Evolutionary conservation across 1,140 invertebrate species (phyloP), one percentile per base, ranked within the genome.

Genomic region (Papilio polyxenes): DNA sequence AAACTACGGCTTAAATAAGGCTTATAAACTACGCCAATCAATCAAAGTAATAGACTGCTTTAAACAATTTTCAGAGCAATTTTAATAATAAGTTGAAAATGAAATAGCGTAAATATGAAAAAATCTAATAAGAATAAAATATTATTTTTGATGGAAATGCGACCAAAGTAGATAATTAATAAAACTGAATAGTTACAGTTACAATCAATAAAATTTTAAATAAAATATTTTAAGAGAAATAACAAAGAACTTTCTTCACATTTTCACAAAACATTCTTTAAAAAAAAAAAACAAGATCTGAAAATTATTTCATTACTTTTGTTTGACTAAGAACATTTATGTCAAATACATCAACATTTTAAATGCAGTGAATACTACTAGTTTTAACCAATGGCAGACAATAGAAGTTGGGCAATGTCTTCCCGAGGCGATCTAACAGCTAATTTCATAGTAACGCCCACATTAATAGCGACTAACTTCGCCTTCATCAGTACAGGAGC

Each of bases 401-500:
- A 96, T 82, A 99, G 96, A 7, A 99, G 95, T 92, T 99, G 98
- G 6, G 98, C 97, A 94, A 96, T 94, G 83, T 97, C 95, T 86
- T 96, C 95, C 86, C 97, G 95, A 31, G 95, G 95, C 62, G 96
- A 96, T 75, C 96, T 91, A 40, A 97, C 96, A 2, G 95, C 95
- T 84, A 97, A 93, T 84, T 97, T 95, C 96, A 97, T 96, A 0
- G 96, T 97, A 0, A 97, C 98, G 37, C 97, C 97, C 53, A 95
- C 96, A 17, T 95, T 95, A n/a, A 98, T 91, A 0, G 97, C 97
- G 0, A 97, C 98, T 72, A 99, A 90, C 90, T 98, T 97, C 10
- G 98, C 97, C 80, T 97, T 95, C 0, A 99, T 98, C 20, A 99
- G 92, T 44, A 99, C 96, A 83, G 99, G 98, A 80, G 97, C 96